Evolutionary conservation across 2,113 vertebrate species (phyloP).

Genomic region (Ciconia boyciana): DNA sequence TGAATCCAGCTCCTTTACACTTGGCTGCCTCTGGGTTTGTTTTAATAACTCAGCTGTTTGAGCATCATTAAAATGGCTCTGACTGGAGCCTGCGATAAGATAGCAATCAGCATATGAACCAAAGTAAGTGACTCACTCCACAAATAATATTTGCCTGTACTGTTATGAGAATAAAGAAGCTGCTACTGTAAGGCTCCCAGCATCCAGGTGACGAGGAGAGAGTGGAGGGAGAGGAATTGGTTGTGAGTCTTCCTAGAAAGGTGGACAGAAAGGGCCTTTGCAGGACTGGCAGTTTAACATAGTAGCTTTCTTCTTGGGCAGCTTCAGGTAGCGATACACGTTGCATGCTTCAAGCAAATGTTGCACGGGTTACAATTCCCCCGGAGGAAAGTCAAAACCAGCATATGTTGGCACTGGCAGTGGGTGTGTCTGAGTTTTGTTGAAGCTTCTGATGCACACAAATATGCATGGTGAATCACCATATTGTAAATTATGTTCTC

Average conservation of each 20-base stretch:
- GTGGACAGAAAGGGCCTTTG: not conserved
- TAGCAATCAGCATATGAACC: not conserved
- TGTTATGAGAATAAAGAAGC: not conserved
- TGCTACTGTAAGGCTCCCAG: not conserved
- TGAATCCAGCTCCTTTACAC: not conserved
- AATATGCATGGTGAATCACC: not conserved
- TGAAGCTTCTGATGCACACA: not conserved
- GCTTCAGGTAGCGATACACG: not conserved
- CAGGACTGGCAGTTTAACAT: not conserved
- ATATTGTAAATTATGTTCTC: not conserved
- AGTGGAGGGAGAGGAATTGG: not conserved
- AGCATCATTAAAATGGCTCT: conserved; percentile 3
- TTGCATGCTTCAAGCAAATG: not conserved
- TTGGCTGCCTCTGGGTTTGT: not conserved
- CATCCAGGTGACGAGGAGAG: not conserved
- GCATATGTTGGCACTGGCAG: not conserved
- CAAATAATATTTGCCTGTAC: not conserved
- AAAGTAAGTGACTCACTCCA: not conserved
- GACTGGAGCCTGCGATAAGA: not conserved
- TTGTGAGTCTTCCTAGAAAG: not conserved
- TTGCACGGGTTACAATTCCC: not conserved
- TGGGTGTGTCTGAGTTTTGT: not conserved
- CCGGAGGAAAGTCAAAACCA: not conserved
- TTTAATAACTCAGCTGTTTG: conserved; percentile 9
- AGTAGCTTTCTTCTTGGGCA: not conserved